Evolutionary conservation across 2,888 invertebrate species (phyloP), one percentile per base, ranked within the genome.

Genomic region (Caenorhabditis panamensis): DNA sequence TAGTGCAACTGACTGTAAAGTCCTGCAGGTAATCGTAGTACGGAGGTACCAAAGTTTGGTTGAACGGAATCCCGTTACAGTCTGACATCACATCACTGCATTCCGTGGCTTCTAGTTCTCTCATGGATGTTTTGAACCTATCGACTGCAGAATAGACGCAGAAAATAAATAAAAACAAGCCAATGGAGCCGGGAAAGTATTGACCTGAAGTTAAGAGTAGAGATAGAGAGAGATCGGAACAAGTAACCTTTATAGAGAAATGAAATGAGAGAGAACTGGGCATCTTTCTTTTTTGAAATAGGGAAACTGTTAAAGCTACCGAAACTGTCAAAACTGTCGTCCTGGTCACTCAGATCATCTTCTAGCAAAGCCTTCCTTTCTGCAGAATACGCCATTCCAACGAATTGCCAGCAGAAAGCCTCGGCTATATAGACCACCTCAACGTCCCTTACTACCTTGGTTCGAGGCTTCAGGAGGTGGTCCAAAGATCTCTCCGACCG

Each of bases 1-100:
- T 41, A 31, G 31, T 31, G 31, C 31, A 13, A 41, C 18, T 58
- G 31, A 77, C 77, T 36, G 53, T 59, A 37, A 69, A 77, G 51
- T 77, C 69, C 58, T 77, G 58, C 11, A 77, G 59, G 53, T 77
- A 77, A 28, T 77, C 54, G 49, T 63, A 62, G 37, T 63, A 69
- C 47, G 77, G 77, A 24, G 77, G 69, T 16, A 77, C 18, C 4
- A 77, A 0, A 0, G 69, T 77, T 5, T 69, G 26, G 16, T 77
- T 64, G 31, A 77, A 69, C 11, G 62, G 56, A 28, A 69, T 8
- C 26, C 49, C 31, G 0, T 56, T 28, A 24, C 77, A 77, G n/a
- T 63, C 53, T 0, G 22, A 31, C 11, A 77, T 37, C 2, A 59
- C 59, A 58, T 77, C 77, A 37, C 20, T 37, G n/a, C 77, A 77